Base-by-base conservation (phyloP, 1,140 invertebrate species). In the Eurytemora carolleeae region DNA sequence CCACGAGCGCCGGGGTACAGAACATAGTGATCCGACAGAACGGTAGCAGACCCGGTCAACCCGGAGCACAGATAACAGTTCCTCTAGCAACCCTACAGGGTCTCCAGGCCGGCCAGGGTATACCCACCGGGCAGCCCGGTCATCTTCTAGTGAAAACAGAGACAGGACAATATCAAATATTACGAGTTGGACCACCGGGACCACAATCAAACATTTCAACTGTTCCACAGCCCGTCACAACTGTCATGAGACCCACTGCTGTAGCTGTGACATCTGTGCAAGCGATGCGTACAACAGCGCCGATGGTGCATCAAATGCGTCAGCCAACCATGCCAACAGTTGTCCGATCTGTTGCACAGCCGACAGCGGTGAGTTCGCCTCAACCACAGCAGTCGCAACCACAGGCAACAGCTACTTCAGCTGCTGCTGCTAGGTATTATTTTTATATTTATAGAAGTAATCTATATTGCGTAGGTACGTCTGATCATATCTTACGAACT, bases 91-190 rank as follows among this genome's bases (percentile, higher is more conserved):
- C 79, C 82, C 70, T 70, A 67, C 85, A 89, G 75, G 86, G 85
- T 65, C 77, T 90, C 70, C 82, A 89, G 79, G 80, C 82, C 71
- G 77, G 86, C 65, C 86, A 84, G 75, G 82, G 79, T 71, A 79
- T 86, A 67, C 84, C 81, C 75, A 81, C 81, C 69, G 87, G 82
- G 71, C 83, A 82, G 74, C 86, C 81, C 71, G 84, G 84, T 68
- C 85, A 87, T 75, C 77, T 93, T 68, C 77, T 93, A 66, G 75
- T 95, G 69, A 92, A 93, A 77, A 93, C 89, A 70, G 90, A 95
- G 76, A 91, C 87, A 79, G 91, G 90, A 65, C 86, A 91, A 70
- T 88, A 85, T 74, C 87, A 94, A 73, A 76, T 94, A 67, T 75
- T 95, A 65, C 81, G 86, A 71, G 85, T 91, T 65, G 85, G 85